Conservation (phyloP, 2,113 vertebrate genomes). For the Barbus barbus region DNA sequence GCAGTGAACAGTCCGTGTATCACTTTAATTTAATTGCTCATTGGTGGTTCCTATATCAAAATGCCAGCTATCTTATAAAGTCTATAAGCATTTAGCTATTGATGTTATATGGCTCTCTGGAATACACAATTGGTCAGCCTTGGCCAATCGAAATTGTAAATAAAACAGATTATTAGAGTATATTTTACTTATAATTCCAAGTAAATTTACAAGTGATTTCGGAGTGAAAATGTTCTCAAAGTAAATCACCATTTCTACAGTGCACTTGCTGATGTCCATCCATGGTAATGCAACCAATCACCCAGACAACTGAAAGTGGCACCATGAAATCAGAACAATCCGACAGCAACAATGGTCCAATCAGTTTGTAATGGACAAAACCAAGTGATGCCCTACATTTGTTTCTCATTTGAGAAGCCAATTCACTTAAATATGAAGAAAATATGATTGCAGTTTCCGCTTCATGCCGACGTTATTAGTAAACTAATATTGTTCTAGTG, state of each 20-base stretch:
- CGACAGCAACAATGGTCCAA: background rate
- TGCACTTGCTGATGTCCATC: background rate
- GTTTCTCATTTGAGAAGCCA: background rate
- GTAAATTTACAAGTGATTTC: background rate
- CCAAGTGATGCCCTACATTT: background rate
- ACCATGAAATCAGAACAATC: background rate
- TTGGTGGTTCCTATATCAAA: constrained; percentile 3
- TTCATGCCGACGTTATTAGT: background rate
- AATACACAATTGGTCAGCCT: background rate
- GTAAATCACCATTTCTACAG: background rate
- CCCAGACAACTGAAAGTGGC: background rate
- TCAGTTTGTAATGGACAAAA: background rate
- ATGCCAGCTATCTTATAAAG: background rate
- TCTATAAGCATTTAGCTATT: background rate
- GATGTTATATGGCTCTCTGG: background rate
- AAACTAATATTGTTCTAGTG: background rate
- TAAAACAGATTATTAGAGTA: background rate
- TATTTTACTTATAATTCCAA: too few relatives aligned
- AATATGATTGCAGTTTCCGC: background rate
- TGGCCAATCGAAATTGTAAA: background rate
- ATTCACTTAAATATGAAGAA: background rate
- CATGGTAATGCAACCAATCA: background rate
- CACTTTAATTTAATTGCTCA: constrained; percentile 25
- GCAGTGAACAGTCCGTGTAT: constrained; percentile 2
- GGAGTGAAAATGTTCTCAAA: too few relatives aligned